These are phyloP conservation scores for Oscheius sp. DNA, from an alignment of 2,888 invertebrate genomes.

Conservation along the genomic window DNA sequence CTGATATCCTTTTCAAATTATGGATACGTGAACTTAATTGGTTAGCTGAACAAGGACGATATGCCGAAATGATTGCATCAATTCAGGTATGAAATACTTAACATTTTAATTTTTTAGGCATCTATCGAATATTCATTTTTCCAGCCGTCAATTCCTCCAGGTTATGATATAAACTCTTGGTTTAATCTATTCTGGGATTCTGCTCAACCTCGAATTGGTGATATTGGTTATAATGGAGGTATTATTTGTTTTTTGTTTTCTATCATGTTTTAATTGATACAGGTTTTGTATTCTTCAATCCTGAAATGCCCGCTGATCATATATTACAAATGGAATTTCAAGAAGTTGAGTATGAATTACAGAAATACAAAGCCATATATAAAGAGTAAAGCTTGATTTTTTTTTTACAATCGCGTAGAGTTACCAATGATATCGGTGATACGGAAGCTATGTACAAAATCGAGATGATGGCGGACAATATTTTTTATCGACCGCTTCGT, in stretches of 20 bases:
- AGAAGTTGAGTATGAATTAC: neutral
- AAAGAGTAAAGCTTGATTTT: neutral
- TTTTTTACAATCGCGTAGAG: neutral
- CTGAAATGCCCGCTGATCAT: neutral
- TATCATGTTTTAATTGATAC: neutral
- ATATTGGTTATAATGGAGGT: constrained; percentile 2
- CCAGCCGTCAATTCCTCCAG: too few species aligned
- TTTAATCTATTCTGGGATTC: constrained; percentile 17
- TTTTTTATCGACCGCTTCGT: neutral
- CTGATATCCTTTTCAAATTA: constrained; percentile 7
- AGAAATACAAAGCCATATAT: neutral
- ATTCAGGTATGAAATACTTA: constrained; percentile 10
- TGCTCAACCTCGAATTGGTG: constrained; percentile 21
- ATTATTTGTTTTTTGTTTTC: neutral
- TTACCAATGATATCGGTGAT: neutral
- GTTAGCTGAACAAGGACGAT: neutral
- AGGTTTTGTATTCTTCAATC: neutral
- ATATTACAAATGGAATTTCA: neutral
- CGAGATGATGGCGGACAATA: neutral
- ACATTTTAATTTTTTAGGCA: neutral
- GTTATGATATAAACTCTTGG: neutral
- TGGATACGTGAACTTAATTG: constrained; percentile 20
- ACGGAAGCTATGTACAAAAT: neutral
- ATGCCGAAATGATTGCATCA: constrained; percentile 22
- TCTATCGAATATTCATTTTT: constrained; percentile 3